Evolutionary conservation across 2,797 vertebrate species (phyloP).

Genomic region (Oryzias sinensis): DNA sequence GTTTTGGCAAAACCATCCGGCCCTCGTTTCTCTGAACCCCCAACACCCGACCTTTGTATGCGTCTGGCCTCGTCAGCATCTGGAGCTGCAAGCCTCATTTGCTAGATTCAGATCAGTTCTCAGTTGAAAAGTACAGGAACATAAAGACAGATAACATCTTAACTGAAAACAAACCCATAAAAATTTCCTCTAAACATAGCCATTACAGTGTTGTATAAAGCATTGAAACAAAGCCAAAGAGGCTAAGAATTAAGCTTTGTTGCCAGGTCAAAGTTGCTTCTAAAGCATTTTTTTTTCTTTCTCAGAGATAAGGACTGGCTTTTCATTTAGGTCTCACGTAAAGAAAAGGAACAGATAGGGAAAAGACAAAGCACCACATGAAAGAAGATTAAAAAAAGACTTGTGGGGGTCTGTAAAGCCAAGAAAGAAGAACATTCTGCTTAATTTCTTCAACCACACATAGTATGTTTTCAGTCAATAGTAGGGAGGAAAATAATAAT

Average conservation of each 20-base stretch:
- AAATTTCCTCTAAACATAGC: constrained; percentile 48
- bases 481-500: constrained; percentile 9
- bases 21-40: constrained; percentile 29
- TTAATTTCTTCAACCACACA: constrained; percentile 23
- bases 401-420: constrained; percentile 6
- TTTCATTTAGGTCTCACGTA: constrained; percentile 31
- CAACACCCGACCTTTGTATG: constrained; percentile 34
- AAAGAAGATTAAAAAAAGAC: constrained; percentile 26
- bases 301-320: constrained; percentile 31
- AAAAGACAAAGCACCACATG: constrained; percentile 24
- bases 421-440: constrained; percentile 11
- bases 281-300: constrained; percentile 31
- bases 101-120: constrained; percentile 75
- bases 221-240: constrained; percentile 50
- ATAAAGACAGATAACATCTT: constrained; percentile 73
- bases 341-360: constrained; percentile 31
- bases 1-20: constrained; percentile 32
- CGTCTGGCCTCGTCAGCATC: constrained; percentile 65
- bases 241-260: constrained; percentile 44
- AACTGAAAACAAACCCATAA: constrained; percentile 70
- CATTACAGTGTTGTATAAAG: constrained; percentile 60
- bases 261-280: constrained; percentile 50
- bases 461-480: constrained; percentile 12
- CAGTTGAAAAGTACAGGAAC: constrained; percentile 76
- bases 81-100: constrained; percentile 74